Percentiles rank a stretch among this genome's conserved stretches.
Evolutionary conservation across 1,140 invertebrate genomes (phyloP).

Genomic region (Matsumurasca onukii): DNA sequence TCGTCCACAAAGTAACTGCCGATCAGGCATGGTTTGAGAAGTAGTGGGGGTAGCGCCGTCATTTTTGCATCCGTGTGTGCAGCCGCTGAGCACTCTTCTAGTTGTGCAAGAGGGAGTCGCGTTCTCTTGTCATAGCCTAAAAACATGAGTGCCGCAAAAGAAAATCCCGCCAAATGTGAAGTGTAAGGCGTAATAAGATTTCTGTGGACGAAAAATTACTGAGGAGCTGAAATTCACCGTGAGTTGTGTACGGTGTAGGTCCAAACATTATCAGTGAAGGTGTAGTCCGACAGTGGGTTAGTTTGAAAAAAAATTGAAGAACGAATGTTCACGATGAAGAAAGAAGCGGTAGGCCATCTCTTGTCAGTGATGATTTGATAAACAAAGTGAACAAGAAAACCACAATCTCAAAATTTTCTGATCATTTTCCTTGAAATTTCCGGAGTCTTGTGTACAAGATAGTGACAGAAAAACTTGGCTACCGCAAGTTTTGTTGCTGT

Average conservation of each 20-base stretch:
- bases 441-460: not conserved
- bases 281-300: not conserved
- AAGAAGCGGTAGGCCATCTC: not conserved
- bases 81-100: not conserved
- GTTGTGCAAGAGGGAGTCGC: not conserved
- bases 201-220: not conserved
- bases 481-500: not conserved
- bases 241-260: conserved; percentile 5
- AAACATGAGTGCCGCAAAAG: conserved; percentile 7
- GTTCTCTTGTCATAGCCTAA: not conserved
- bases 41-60: not conserved
- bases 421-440: not conserved
- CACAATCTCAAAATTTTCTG: not conserved
- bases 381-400: not conserved
- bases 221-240: not conserved
- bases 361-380: not conserved
- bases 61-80: not conserved
- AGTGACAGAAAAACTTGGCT: not conserved
- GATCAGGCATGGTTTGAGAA: not conserved
- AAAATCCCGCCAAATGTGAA: not conserved
- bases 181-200: not conserved
- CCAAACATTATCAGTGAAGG: conserved; percentile 2
- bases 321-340: not conserved
- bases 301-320: not conserved
- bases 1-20: not conserved